Base-by-base conservation (phyloP, 2,113 vertebrate genomes). In the Glaucidium brasilianum region DNA sequence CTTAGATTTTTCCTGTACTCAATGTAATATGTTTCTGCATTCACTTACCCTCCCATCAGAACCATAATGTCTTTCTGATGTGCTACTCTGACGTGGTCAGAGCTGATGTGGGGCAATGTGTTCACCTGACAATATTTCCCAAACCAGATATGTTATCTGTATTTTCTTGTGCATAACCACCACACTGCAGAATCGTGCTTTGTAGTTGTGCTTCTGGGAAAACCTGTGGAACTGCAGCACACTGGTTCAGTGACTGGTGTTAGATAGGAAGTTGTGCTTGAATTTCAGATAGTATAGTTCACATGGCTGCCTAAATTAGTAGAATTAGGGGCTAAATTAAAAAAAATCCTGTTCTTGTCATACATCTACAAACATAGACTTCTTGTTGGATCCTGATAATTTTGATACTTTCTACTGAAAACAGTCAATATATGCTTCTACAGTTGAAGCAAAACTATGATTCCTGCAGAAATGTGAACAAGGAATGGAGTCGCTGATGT, bases 1-100 rank as follows among this genome's bases (percentile, higher is more conserved):
- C 95, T 93, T 85, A 78, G 83, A 95, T 92, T 92, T 74, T 82
- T 95, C 83, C 87, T 69, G 32, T 73, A 37, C 88, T 91, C 81
- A 86, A 1, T 89, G 90, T 95, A 71, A 34, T 81, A 43, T 73
- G 49, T 77, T 96, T 88, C 67, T 96, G 68, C 47, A 29, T 93
- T 92, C 79, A 43, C 59, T 77, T 81, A 71, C 52, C 30, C 81
- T 96, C 62, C 77, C 87, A 82, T 85, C 73, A 92, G 84, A 93
- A 85, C 41, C 62, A 3, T 88, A 66, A 92, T 23, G 41, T 73
- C 74, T 82, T 93, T 90, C 85, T 95, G 74, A 76, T 88, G 74
- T 52, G 78, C 84, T 90, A 0, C 80, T 90, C 56, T 85, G 86
- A 95, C 26, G 15, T 5, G 3, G 68, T 47, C 83, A 47, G 82